These are phyloP conservation scores for Rattus rattus DNA, from an alignment of 2,113 vertebrate species.

Conservation along the genomic window DNA sequence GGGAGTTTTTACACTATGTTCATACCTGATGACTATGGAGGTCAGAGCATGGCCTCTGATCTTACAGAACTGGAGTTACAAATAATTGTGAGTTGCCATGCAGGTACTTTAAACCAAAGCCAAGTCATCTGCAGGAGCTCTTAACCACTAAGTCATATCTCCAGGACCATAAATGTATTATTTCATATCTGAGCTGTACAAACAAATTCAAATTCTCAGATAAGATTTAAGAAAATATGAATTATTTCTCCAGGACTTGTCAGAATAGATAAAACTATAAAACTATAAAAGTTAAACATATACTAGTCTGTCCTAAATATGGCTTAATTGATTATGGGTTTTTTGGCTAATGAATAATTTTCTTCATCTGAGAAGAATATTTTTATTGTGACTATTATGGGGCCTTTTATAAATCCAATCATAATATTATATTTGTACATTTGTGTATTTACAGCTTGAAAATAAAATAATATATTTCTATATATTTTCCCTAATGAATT, in stretches of 20 bases:
- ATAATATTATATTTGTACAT: background rate
- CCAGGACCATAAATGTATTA: background rate
- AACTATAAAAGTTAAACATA: slow-evolving; percentile 34
- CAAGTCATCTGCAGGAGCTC: background rate
- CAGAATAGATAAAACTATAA: background rate
- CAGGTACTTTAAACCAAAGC: background rate
- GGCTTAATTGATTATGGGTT: background rate
- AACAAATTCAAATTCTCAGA: background rate
- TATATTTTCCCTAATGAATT: slow-evolving; percentile 20
- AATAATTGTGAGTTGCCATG: background rate
- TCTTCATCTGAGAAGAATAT: background rate
- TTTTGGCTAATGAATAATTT: slow-evolving; percentile 27
- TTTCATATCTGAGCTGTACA: background rate
- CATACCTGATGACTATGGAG: background rate
- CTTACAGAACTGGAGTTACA: background rate
- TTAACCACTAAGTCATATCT: background rate
- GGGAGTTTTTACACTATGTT: background rate
- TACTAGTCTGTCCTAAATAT: background rate
- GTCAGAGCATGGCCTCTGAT: background rate
- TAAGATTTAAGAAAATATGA: slow-evolving; percentile 22
- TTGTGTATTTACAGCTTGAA: background rate
- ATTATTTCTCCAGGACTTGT: slow-evolving; percentile 40
- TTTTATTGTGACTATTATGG: background rate
- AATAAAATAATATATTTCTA: slow-evolving; percentile 13
- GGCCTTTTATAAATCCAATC: background rate